Base-by-base conservation (phyloP, 1,140 invertebrate genomes). In the Leptinotarsa lineolata region DNA sequence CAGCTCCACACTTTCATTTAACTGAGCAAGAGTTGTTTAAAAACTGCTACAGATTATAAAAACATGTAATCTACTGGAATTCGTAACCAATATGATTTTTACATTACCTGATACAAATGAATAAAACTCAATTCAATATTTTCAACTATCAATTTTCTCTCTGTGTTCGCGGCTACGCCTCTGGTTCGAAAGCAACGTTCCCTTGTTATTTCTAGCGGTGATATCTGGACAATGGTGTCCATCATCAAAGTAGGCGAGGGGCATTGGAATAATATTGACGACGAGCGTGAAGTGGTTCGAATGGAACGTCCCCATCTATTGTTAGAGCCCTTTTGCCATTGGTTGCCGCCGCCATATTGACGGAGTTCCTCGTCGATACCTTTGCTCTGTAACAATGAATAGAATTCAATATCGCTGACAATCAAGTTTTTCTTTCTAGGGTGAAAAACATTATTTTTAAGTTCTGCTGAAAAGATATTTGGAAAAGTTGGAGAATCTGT, bases 201-300 rank as follows among this genome's bases (percentile, higher is more conserved):
- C 74, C 71, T 39, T 39, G 30, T 39, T 39, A 65, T 76, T 76
- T 72, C 58, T 68, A 76, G 65, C 72, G 68, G 64, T 76, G 75
- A 76, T 74, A 76, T 74, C 75, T 71, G 75, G 75, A 76, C 75
- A 76, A 76, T 74, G 65, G 72, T 45, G 68, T 60, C n/a, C 45
- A 48, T 67, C 68, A 48, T 72, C 44, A 46, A 63, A 65, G 60
- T 72, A 72, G 70, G 39, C 39, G 63, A 75, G 70, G 71, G 71
- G 71, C 71, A 70, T 60, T 73, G 72, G 46, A 73, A 76, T 76
- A 76, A 76, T 76, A 76, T 76, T 76, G 74, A 76, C 63, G 74
- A 30, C 22, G 60, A 60, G 24, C 15, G 54, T 76, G 67, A 73
- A 76, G 74, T 76, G 74, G 74, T 70, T 44, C 20, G 30, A 39